Evolutionary conservation across 2,113 vertebrate species (phyloP).

Genomic region (Hylia prasina): DNA sequence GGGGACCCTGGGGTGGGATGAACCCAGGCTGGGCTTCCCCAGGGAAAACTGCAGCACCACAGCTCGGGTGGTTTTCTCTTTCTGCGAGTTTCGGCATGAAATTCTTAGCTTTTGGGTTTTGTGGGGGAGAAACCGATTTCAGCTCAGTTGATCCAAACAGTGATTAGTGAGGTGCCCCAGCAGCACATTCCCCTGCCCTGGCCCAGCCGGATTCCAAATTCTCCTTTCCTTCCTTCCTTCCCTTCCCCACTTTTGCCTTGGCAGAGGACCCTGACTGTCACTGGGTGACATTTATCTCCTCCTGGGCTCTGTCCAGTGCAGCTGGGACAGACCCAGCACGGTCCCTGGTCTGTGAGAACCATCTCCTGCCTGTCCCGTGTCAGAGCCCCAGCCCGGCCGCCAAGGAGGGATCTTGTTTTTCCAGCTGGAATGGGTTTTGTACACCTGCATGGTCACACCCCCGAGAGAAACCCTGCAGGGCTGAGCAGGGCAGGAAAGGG

Average conservation of each 20-base stretch:
- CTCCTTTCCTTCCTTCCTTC: neutral
- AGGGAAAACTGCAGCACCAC: neutral
- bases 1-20: neutral
- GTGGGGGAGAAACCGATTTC: neutral
- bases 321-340: rapidly evolving
- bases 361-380: neutral
- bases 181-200: neutral
- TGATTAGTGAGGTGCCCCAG: neutral
- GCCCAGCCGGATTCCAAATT: neutral
- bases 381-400: neutral
- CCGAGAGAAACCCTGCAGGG: neutral
- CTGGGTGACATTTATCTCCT: neutral
- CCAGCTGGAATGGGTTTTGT: neutral
- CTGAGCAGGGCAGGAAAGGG: neutral
- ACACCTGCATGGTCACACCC: neutral
- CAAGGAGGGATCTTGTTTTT: neutral
- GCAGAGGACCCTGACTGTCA: neutral
- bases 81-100: neutral
- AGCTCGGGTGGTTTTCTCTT: neutral
- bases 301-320: rapidly evolving
- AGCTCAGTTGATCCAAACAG: neutral
- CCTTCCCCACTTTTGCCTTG: neutral
- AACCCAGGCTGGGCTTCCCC: neutral
- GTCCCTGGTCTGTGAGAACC: rapidly evolving
- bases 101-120: neutral